Evolutionary conservation across 2,888 invertebrate species (phyloP).

Genomic region (Malacosoma neustria): DNA sequence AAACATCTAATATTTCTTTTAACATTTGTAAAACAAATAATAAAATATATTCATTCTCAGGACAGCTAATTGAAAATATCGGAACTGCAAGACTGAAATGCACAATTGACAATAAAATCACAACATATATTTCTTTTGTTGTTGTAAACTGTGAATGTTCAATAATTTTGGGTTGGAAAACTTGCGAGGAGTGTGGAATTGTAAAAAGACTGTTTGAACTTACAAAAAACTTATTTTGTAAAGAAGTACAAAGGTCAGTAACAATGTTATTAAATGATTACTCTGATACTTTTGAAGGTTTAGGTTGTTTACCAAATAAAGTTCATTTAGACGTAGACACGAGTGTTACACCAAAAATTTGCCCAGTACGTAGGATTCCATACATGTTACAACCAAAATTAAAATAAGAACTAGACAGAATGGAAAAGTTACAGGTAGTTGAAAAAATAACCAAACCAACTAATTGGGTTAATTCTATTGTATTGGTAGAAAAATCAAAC

Average conservation of each 20-base stretch:
- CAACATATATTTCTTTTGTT: neutral
- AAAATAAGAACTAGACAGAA: slow-evolving; percentile 13
- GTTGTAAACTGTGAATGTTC: neutral
- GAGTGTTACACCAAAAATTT: neutral
- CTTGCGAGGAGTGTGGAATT: neutral
- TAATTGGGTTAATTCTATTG: slow-evolving; percentile 20
- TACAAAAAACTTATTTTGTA: neutral
- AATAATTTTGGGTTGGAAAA: neutral
- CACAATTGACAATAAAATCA: neutral
- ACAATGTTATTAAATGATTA: too few relatives aligned
- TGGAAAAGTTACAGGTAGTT: slow-evolving; percentile 14
- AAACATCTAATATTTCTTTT: neutral
- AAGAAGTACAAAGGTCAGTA: neutral
- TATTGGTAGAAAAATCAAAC: slow-evolving; percentile 17
- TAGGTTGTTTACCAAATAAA: too few relatives aligned
- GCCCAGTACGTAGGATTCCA: slow-evolving; percentile 11
- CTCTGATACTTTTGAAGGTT: too few relatives aligned
- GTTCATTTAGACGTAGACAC: too few relatives aligned
- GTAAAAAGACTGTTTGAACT: neutral
- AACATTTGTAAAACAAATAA: slow-evolving; percentile 1
- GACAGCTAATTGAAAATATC: neutral
- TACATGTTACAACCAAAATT: slow-evolving; percentile 13
- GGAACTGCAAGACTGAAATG: neutral
- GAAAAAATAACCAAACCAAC: slow-evolving; percentile 16
- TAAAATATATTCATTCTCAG: slow-evolving; percentile 1